Conservation (phyloP, 1,140 invertebrate genomes). For the Anthonomus grandis region DNA sequence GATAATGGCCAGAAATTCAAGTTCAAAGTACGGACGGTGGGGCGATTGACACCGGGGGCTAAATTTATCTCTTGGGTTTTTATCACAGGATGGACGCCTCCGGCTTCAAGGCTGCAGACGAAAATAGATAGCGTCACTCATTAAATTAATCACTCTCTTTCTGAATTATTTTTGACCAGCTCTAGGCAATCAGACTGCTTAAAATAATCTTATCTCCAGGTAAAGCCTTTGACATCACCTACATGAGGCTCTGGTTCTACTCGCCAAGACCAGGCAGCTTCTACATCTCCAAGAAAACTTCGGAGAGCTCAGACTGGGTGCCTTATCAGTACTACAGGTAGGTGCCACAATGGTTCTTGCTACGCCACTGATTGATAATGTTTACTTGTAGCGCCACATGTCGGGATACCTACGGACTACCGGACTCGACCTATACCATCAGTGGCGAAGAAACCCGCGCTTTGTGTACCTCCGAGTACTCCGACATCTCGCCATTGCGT, state of each 20-base stretch:
- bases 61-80: too few species aligned
- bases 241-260: constrained; percentile 88
- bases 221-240: constrained; percentile 98
- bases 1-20: too few species aligned
- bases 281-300: constrained; percentile 87
- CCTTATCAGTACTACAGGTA: constrained; percentile 96
- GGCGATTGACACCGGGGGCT: too few species aligned
- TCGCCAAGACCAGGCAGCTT: constrained; percentile 96
- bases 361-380: background rate
- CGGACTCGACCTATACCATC: constrained; percentile 68
- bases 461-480: constrained; percentile 94
- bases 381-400: constrained; percentile 71
- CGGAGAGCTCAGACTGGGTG: constrained; percentile 79
- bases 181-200: too few species aligned
- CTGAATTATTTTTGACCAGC: too few species aligned
- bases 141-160: too few species aligned
- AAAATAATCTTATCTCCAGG: constrained; percentile 58
- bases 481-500: constrained; percentile 92
- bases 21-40: too few species aligned
- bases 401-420: constrained; percentile 81
- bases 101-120: too few species aligned
- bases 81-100: too few species aligned
- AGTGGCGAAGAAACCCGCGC: constrained; percentile 79
- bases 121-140: too few species aligned
- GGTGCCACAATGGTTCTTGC: too few species aligned